These are phyloP conservation scores for Pluvialis apricaria DNA, from an alignment of 2,113 vertebrate species.

Conservation along the genomic window DNA sequence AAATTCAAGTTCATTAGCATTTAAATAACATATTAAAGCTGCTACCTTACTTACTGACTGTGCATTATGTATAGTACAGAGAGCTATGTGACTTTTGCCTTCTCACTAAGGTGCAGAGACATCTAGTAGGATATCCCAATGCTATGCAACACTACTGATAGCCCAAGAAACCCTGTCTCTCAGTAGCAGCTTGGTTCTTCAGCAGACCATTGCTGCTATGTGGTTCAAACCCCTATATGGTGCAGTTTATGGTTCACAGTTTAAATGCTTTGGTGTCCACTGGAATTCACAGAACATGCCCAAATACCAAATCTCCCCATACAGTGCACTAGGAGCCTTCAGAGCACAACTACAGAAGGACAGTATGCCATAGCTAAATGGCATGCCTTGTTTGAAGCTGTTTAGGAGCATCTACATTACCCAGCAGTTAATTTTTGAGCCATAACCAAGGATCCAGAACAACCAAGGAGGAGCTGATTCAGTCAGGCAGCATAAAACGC, in stretches of 20 bases:
- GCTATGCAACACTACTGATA: neutral
- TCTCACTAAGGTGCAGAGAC: neutral
- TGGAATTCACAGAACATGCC: neutral
- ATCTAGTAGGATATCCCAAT: neutral
- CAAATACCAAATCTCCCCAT: neutral
- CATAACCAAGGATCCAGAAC: neutral
- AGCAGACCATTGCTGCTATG: neutral
- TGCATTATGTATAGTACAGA: neutral
- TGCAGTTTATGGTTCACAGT: neutral
- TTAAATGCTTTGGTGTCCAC: neutral
- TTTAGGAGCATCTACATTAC: neutral
- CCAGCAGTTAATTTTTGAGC: neutral
- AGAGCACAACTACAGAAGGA: neutral
- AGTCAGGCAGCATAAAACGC: neutral
- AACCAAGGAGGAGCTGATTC: neutral
- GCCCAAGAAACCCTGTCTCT: neutral
- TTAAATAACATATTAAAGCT: neutral
- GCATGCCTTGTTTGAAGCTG: neutral
- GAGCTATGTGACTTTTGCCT: neutral
- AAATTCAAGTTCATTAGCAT: neutral
- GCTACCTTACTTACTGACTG: neutral
- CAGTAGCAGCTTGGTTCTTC: neutral
- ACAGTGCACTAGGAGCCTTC: neutral
- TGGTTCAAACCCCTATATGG: neutral
- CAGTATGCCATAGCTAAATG: neutral